Conservation (phyloP, 1,140 invertebrate genomes). For the Augochlora pura region DNA sequence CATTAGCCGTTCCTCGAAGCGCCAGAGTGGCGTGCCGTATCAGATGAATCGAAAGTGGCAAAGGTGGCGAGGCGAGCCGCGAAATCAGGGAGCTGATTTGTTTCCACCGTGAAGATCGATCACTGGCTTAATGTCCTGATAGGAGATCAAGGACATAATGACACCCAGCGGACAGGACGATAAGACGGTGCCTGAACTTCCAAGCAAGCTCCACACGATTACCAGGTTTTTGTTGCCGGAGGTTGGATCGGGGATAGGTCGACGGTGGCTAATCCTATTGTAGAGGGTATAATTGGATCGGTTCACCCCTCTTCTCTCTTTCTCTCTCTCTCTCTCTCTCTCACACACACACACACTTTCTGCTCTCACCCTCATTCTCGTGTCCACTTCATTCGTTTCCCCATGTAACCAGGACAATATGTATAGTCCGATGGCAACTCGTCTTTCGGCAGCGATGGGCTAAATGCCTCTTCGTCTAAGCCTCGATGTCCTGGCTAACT, state of each 20-base stretch:
- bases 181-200: conserved; percentile 56
- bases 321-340: not conserved
- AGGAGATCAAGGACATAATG: conserved; percentile 61
- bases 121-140: conserved; percentile 46
- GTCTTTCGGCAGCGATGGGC: conserved; percentile 63
- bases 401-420: conserved; percentile 56
- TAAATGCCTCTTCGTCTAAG: conserved; percentile 60
- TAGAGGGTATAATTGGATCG: conserved; percentile 70
- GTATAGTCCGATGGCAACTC: conserved; percentile 54
- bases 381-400: conserved; percentile 66
- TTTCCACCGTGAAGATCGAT: conserved; percentile 51
- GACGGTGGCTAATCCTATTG: conserved; percentile 66
- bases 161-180: conserved; percentile 53
- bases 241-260: conserved; percentile 51
- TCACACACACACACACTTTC: no score
- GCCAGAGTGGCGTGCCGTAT: no score
- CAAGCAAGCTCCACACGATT: conserved; percentile 30
- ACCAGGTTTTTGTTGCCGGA: conserved; percentile 52
- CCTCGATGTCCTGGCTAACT: conserved; percentile 57
- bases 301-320: conserved; percentile 27
- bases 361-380: conserved; percentile 22
- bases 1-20: not conserved
- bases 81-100: conserved; percentile 46
- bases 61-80: conserved; percentile 15
- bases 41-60: not conserved